phyloP scores from a whole-genome alignment of 2,888 invertebrate species.

The Ethmia dodecea region DNA sequence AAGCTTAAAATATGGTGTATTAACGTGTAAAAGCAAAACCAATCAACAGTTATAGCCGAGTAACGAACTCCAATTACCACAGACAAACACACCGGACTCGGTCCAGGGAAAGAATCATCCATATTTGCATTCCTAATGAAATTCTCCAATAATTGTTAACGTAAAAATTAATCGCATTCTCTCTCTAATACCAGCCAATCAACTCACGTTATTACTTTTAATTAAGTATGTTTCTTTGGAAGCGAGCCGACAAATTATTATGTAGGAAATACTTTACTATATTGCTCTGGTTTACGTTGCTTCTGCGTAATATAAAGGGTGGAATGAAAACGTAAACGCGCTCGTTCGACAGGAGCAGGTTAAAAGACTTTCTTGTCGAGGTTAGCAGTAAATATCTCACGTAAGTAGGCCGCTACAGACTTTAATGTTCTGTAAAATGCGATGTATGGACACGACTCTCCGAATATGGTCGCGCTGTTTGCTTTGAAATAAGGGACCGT shows the following conservation, averaged over 20 bases:
- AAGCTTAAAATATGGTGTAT: too few relatives aligned
- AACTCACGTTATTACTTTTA: slow-evolving; percentile 35
- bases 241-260: slow-evolving; percentile 17
- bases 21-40: too few relatives aligned
- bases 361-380: slow-evolving; percentile 18
- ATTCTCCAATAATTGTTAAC: slow-evolving; percentile 37
- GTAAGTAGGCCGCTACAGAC: slow-evolving; percentile 27
- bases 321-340: slow-evolving; percentile 24
- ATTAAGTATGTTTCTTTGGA: slow-evolving; percentile 31
- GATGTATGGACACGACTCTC: slow-evolving; percentile 22
- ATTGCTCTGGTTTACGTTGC: slow-evolving; percentile 21
- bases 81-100: too few relatives aligned
- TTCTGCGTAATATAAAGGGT: slow-evolving; percentile 11
- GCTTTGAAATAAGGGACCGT: slow-evolving; percentile 36
- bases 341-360: slow-evolving; percentile 20
- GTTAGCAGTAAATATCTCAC: slow-evolving; percentile 27
- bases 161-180: slow-evolving; percentile 35
- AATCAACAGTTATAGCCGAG: too few relatives aligned
- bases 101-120: background rate
- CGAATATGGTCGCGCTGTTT: slow-evolving; percentile 29
- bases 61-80: too few relatives aligned
- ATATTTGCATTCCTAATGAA: slow-evolving; percentile 48
- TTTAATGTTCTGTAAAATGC: slow-evolving; percentile 22
- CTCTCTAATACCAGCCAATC: slow-evolving; percentile 34
- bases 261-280: slow-evolving; percentile 21